Base-by-base conservation (phyloP, 2,888 invertebrate genomes). In the Venustoraphidia nigricollis region DNA sequence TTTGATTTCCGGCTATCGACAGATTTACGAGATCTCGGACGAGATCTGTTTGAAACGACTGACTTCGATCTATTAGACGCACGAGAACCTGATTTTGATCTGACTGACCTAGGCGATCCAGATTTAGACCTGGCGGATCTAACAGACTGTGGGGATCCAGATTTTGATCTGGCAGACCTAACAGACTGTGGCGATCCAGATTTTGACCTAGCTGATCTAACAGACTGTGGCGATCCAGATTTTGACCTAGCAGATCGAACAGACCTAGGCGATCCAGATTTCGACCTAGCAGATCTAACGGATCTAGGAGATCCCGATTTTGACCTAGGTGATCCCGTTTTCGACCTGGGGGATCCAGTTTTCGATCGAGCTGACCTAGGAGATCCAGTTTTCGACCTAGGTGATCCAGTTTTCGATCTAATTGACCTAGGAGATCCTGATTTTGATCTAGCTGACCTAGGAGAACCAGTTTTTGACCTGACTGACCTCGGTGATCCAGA, bases 81-180 rank as follows among this genome's bases (percentile, higher is more conserved):
- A 3, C 61, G 63, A 35, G 58, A 51, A n/a, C 52, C 45, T 11
- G 62, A 59, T 54, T 60, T 50, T 48, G 53, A 44, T 54, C 55
- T 45, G 10, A 36, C 38, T 41, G 62, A 62, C 53, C 68, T 67
- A 3, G 62, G 63, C 34, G 58, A 51, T n/a, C 52, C 45, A 13
- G 62, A 59, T 54, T 60, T 48, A 8, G 50, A 51, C 8, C 51
- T 46, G 27, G 48, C 46, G 39, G 59, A 59, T 43, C 54, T 54
- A 5, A 48, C 47, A 13, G 56, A 54, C 34, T 52, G 50, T n/a
- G 27, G 27, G 5, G 27, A 27, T 27, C 27, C 27, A 27, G 27
- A 27, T 27, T 27, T 27, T 27, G 27, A 27, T 6, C 27, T 27
- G 6, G 27, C 27, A 27, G 57, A 59, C 34, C 53, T 54, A 35